Conservation (phyloP, 2,113 vertebrate genomes). For the Hylia prasina region DNA sequence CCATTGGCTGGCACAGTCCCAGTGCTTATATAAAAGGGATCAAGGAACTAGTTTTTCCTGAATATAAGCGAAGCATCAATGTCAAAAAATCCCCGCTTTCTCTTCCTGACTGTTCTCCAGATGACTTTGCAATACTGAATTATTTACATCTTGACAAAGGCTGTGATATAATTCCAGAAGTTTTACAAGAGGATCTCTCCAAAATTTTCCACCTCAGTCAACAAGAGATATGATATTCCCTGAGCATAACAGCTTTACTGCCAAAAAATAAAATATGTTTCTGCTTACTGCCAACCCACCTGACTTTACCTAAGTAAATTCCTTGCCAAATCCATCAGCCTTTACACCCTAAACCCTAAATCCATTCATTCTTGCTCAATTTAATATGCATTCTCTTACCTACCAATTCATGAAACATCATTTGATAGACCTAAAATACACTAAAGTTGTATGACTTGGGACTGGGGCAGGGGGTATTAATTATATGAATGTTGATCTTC, state of each 20-base stretch:
- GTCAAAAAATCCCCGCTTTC: not conserved
- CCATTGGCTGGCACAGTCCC: not conserved
- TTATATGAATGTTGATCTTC: not conserved
- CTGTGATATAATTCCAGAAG: slow-evolving; percentile 29
- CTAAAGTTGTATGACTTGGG: not conserved
- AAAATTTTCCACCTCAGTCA: slow-evolving; percentile 55
- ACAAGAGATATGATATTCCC: slow-evolving; percentile 42
- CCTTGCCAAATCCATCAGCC: slow-evolving; percentile 3
- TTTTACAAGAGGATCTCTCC: slow-evolving; percentile 14
- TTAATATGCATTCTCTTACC: not conserved
- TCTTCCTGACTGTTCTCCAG: not conserved
- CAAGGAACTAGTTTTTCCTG: not conserved
- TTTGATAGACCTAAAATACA: not conserved
- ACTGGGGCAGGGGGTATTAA: not conserved
- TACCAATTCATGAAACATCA: not conserved
- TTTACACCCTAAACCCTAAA: slow-evolving; percentile 16
- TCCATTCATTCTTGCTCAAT: not conserved
- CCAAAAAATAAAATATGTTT: slow-evolving; percentile 53
- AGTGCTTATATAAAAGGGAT: not conserved
- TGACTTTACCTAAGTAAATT: slow-evolving; percentile 16
- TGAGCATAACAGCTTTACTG: slow-evolving; percentile 10
- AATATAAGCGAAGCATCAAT: not conserved
- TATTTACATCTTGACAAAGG: slow-evolving; percentile 42
- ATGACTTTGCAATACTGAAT: slow-evolving; percentile 23
- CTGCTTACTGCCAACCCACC: slow-evolving; percentile 17